Percentiles rank a stretch among this genome's conserved stretches.
Conservation (phyloP, 2,797 vertebrate species). For the Semotilus atromaculatus region DNA sequence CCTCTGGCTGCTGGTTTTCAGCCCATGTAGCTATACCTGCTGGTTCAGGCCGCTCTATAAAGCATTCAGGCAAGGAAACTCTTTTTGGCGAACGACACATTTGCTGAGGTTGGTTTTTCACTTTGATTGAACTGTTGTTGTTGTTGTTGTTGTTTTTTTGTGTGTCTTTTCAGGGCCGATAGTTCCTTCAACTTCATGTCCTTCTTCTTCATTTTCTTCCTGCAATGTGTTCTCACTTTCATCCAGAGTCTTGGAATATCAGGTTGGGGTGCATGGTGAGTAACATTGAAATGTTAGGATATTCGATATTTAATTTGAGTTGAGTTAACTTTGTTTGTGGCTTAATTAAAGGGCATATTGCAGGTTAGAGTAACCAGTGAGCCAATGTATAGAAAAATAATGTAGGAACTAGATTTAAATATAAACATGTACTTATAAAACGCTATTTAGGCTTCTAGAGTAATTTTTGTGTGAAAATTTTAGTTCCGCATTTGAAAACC, state of each 20-base stretch:
- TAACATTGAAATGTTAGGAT: constrained; percentile 15
- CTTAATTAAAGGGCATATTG: too few species aligned
- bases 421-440: too few species aligned
- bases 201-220: constrained; percentile 95
- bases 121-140: background rate
- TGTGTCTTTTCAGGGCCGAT: constrained; percentile 82
- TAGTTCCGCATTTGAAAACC: too few species aligned
- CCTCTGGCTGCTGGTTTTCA: constrained; percentile 92
- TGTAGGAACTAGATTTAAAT: too few species aligned
- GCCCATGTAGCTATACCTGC: constrained; percentile 91
- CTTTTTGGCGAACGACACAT: too few species aligned
- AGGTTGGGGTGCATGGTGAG: constrained; percentile 94
- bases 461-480: too few species aligned
- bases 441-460: too few species aligned
- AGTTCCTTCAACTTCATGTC: constrained; percentile 98
- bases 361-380: too few species aligned
- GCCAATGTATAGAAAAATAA: too few species aligned
- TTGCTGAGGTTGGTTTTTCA: background rate
- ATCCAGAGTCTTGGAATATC: constrained; percentile 88
- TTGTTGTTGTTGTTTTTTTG: background rate
- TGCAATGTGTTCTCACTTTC: constrained; percentile 84
- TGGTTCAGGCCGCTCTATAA: constrained; percentile 97
- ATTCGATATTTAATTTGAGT: background rate
- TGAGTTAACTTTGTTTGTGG: background rate
- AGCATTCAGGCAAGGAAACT: constrained; percentile 86